Base-by-base conservation (phyloP, 2,797 vertebrate genomes). In the Cheirogaleus major region DNA sequence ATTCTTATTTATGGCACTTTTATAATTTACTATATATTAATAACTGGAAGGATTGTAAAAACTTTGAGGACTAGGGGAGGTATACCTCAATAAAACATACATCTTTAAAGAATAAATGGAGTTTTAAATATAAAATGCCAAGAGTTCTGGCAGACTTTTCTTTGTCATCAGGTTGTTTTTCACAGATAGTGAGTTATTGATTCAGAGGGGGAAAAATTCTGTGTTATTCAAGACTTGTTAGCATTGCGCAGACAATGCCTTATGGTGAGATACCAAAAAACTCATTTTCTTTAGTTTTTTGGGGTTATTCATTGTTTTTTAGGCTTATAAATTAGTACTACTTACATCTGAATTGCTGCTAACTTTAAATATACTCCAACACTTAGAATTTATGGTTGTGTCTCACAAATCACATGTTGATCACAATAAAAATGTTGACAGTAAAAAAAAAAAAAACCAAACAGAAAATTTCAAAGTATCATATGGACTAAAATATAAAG, bases 131-230 rank as follows among this genome's bases (percentile, higher is more conserved):
- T 79, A 57, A 96, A 95, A 41, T 35, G 9, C n/a, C 30, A 69
- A 4, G 81, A 91, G 4, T 75, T 57, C 32, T 92, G 18, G 55
- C 14, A 61, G 18, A 32, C 13, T 81, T 93, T 59, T 85, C 67
- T 78, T 91, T 82, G 38, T 83, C 63, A 70, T 38, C 57, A 69
- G 11, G 7, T 80, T 92, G 65, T 32, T 76, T 93, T 97, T 89
- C 14, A 52, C 63, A 96, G 30, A 18, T 13, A 78, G 2, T 57
- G 11, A 82, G 4, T 45, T 61, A 76, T 41, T 94, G 27, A 61
- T 20, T 65, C 4, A 81, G 38, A 79, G 15, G 35, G 2, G 4
- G 23, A 50, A 80, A 41, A 80, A 65, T 14, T 38, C 3, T 73
- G 32, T 9, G 67, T 75, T 95, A 57, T 57, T 65, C 30, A 85